Conservation (phyloP, 2,113 vertebrate genomes). For the Barnardius zonarius region DNA sequence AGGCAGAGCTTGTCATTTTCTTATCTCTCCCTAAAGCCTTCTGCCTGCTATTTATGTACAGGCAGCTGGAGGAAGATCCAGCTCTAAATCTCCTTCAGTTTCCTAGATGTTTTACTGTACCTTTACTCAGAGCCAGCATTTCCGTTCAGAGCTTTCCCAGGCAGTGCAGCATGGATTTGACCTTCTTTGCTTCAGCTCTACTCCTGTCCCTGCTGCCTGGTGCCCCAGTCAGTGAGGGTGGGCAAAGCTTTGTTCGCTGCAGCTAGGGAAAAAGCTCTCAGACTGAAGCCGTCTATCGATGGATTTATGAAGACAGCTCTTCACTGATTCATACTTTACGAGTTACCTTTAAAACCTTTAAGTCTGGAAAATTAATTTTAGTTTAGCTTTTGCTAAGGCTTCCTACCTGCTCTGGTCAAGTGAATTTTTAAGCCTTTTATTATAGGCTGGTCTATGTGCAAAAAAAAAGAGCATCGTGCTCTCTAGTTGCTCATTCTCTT, state of each 20-base stretch:
- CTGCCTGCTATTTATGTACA: neutral
- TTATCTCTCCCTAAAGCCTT: neutral
- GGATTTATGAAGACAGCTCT: neutral
- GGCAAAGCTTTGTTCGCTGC: neutral
- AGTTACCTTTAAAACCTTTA: neutral
- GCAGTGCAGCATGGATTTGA: neutral
- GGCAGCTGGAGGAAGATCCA: neutral
- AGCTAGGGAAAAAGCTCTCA: neutral
- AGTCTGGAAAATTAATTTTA: conserved; percentile 5
- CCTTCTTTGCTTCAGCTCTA: neutral
- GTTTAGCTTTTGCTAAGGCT: neutral
- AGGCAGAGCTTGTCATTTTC: neutral
- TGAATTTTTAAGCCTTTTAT: neutral
- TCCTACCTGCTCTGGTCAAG: neutral
- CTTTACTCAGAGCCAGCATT: neutral
- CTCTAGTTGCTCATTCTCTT: neutral
- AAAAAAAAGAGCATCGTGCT: neutral
- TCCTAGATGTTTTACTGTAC: neutral
- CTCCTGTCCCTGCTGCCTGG: neutral
- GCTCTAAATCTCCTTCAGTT: neutral
- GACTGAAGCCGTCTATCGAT: neutral
- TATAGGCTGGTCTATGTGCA: neutral
- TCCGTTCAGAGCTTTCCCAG: neutral
- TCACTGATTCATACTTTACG: neutral
- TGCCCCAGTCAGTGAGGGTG: neutral